Evolutionary conservation across 2,797 vertebrate species (phyloP).

Genomic region (Anguilla marmorata): DNA sequence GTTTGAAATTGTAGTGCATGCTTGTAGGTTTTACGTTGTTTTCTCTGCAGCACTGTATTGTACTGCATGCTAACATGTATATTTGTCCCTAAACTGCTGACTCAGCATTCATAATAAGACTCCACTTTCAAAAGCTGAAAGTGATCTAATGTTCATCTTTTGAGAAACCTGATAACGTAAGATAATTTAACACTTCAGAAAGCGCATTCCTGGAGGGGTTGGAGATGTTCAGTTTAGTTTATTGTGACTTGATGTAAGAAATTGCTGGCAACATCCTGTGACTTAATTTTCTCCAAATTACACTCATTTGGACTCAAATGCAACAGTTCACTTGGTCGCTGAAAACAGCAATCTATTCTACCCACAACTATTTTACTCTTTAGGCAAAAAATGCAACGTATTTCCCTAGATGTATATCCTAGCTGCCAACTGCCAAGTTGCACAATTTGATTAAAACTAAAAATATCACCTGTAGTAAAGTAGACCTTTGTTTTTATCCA

Average conservation of each 20-base stretch:
- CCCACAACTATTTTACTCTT: conserved; percentile 56
- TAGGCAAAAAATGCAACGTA: conserved; percentile 55
- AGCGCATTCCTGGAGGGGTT: conserved; percentile 45
- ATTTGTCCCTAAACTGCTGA: conserved; percentile 60
- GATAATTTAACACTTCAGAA: conserved; percentile 60
- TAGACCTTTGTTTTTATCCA: not conserved
- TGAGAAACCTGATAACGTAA: conserved; percentile 55
- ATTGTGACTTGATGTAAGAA: conserved; percentile 40
- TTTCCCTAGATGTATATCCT: conserved; percentile 47
- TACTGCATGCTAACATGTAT: conserved; percentile 52
- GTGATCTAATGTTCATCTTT: conserved; percentile 42
- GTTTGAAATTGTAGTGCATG: not conserved
- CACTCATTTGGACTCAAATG: conserved; percentile 58
- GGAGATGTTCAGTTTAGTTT: conserved; percentile 43
- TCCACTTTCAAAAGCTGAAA: conserved; percentile 36
- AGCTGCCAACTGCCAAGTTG: not conserved
- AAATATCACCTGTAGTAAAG: not conserved
- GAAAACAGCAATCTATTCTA: conserved; percentile 62
- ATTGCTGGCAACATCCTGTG: conserved; percentile 35
- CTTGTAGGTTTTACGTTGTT: not conserved
- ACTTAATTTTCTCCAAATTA: conserved; percentile 41
- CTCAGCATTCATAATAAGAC: conserved; percentile 55
- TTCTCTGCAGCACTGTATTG: not conserved
- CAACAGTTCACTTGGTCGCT: conserved; percentile 53
- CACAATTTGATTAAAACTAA: not conserved